These are phyloP conservation scores for Cephalopterus ornatus DNA, from an alignment of 2,113 vertebrate species.

Conservation along the genomic window DNA sequence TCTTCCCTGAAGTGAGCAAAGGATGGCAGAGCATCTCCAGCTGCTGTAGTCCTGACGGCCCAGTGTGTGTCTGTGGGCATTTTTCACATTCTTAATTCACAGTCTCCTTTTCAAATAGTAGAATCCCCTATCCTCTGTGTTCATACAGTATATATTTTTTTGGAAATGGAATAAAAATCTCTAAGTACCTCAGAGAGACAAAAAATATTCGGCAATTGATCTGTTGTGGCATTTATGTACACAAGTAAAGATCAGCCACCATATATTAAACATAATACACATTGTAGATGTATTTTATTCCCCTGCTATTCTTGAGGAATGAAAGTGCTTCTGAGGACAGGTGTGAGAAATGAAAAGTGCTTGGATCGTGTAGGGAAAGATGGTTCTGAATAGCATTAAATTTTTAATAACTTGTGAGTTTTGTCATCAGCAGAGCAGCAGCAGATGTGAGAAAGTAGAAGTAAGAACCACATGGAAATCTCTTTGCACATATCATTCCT, in stretches of 20 bases:
- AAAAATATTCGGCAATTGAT: slow-evolving; percentile 30
- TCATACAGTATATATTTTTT: not conserved
- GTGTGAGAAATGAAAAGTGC: slow-evolving; percentile 34
- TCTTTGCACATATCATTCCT: not conserved
- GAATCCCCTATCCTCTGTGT: not conserved
- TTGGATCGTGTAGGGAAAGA: not conserved
- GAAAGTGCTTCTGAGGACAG: slow-evolving; percentile 29
- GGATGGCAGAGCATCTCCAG: not conserved
- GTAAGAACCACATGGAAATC: not conserved
- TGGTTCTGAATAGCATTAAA: slow-evolving; percentile 28
- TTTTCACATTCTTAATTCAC: not conserved
- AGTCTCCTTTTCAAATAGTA: not conserved
- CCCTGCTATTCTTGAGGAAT: not conserved
- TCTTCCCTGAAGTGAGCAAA: not conserved
- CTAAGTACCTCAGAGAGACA: not conserved
- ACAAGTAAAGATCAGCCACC: not conserved
- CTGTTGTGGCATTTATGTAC: slow-evolving; percentile 33
- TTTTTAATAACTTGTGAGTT: slow-evolving; percentile 58
- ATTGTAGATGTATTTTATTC: not conserved
- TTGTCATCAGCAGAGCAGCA: slow-evolving; percentile 35
- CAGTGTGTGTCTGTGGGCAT: not conserved
- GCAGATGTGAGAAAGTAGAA: slow-evolving; percentile 9
- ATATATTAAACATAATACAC: not conserved
- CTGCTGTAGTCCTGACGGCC: not conserved
- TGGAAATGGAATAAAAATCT: not conserved